Conservation (phyloP, 2,797 vertebrate species). For the Euthynnus affinis region DNA sequence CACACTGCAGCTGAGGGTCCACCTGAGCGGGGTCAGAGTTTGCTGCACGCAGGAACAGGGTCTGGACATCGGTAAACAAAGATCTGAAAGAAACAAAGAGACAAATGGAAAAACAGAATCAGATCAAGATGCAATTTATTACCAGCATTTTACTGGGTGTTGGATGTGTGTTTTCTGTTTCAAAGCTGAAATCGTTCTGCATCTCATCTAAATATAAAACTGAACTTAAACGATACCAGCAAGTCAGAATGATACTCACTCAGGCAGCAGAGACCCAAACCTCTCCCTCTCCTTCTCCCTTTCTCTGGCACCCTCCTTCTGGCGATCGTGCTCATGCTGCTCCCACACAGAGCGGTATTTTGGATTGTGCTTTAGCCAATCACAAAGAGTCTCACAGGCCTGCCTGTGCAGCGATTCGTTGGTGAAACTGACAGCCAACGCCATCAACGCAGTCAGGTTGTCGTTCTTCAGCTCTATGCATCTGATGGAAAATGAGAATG, state of each 20-base stretch:
- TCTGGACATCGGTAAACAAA: slow-evolving; percentile 94
- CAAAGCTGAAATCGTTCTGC: not conserved
- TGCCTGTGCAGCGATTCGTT: slow-evolving; percentile 98
- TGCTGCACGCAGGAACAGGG: slow-evolving; percentile 93
- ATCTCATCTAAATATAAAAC: not conserved
- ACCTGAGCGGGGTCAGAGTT: slow-evolving; percentile 90
- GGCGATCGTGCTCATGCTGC: slow-evolving; percentile 74
- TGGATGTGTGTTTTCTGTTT: not conserved
- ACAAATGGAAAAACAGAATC: not conserved
- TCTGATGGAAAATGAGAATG: slow-evolving; percentile 74
- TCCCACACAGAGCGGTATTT: slow-evolving; percentile 90
- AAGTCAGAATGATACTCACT: slow-evolving; percentile 86
- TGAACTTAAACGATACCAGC: too few relatives aligned
- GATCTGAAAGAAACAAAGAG: slow-evolving; percentile 81
- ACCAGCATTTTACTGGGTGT: not conserved
- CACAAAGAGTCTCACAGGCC: slow-evolving; percentile 95
- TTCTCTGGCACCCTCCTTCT: slow-evolving; percentile 74
- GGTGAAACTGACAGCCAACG: slow-evolving; percentile 97
- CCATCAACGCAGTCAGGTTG: slow-evolving; percentile 96
- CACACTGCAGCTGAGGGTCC: slow-evolving; percentile 97
- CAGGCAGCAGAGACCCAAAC: slow-evolving; percentile 93
- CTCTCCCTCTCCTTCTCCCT: slow-evolving; percentile 85
- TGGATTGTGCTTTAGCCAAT: slow-evolving; percentile 94
- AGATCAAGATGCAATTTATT: not conserved
- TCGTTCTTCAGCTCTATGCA: slow-evolving; percentile 96